Evolutionary conservation across 1,140 invertebrate genomes (phyloP), one percentile per base, ranked within the genome.

Genomic region (Drosophila tropicalis): DNA sequence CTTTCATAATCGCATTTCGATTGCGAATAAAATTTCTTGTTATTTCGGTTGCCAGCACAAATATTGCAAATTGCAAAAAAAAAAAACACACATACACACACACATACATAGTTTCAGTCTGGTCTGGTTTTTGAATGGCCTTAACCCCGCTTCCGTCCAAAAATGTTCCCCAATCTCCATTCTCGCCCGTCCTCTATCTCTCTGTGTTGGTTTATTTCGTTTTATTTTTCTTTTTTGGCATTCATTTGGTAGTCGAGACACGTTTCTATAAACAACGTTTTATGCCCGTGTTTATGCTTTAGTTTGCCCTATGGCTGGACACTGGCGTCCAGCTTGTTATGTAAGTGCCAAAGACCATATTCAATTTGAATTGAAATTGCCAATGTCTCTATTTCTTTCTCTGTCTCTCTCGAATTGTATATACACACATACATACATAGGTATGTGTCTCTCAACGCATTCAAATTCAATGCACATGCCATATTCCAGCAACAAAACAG

Each of bases 251-350:
- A 85, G 70, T 66, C 83, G 51, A 25, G 55, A 57, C 82, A 85
- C 82, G 82, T 85, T 58, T 68, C 41, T 44, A 79, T 79, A 79
- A 85, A 79, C 83, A 82, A 70, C 83, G 58, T 70, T 86, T 86
- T 81, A 86, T 79, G 83, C 79, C 74, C 65, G 62, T 78, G 70
- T 86, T 85, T 78, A 85, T 86, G 70, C 60, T 58, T 72, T 57
- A 76, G 81, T 76, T 57, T 70, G 41, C 72, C 54, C 65, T 55
- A 55, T 54, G 34, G 15, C 44, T 67, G 39, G 57, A 7, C 36
- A 17, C 6, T 44, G 44, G 44, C 17, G 44, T 51, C 44, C 44
- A 47, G 47, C 57, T 70, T 70, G 65, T 86, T 84, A 84, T 86
- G 74, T 84, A 85, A 84, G 81, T 62, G 58, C 51, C 81, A 67